Percentiles rank a stretch among this genome's conserved stretches.
Evolutionary conservation across 2,113 vertebrate genomes (phyloP).

Genomic region (Pollimyrus isidori): DNA sequence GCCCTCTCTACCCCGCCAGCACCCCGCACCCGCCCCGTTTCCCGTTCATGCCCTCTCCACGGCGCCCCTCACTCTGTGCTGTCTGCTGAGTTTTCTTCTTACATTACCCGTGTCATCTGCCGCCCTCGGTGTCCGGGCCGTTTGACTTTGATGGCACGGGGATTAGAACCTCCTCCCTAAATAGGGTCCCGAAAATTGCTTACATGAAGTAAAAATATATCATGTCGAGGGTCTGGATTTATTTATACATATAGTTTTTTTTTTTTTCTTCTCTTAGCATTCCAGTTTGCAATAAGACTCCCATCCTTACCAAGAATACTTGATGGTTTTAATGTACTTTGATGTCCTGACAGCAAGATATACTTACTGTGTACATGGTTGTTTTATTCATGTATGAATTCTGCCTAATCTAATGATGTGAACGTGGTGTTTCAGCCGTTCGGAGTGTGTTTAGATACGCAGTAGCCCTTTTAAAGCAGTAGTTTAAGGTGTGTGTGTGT

Average conservation of each 20-base stretch:
- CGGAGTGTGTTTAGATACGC: slow-evolving; percentile 18
- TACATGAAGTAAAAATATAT: not conserved
- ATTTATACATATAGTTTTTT: not conserved
- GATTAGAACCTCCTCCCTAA: slow-evolving; percentile 6
- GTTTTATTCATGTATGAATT: not conserved
- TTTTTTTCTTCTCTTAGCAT: not conserved
- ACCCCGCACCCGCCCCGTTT: not conserved
- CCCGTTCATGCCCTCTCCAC: not conserved
- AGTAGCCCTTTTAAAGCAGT: slow-evolving; percentile 23
- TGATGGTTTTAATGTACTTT: slow-evolving; percentile 10
- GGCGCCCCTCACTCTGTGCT: slow-evolving; percentile 31
- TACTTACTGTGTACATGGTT: slow-evolving; percentile 22
- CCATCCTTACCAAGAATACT: not conserved
- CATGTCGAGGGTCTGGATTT: not conserved
- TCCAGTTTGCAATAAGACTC: not conserved
- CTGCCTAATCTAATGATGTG: not conserved
- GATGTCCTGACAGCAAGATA: slow-evolving; percentile 2
- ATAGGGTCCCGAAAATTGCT: slow-evolving; percentile 21
- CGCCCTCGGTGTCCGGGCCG: slow-evolving; percentile 21
- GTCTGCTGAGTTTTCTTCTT: slow-evolving; percentile 42
- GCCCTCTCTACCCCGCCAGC: not conserved
- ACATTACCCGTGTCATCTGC: slow-evolving; percentile 41
- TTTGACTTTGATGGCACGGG: not conserved
- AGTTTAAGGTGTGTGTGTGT: slow-evolving; percentile 50
- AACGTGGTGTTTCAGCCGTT: not conserved